Conservation (phyloP, 2,113 vertebrate species). For the Danionella cerebrum region DNA sequence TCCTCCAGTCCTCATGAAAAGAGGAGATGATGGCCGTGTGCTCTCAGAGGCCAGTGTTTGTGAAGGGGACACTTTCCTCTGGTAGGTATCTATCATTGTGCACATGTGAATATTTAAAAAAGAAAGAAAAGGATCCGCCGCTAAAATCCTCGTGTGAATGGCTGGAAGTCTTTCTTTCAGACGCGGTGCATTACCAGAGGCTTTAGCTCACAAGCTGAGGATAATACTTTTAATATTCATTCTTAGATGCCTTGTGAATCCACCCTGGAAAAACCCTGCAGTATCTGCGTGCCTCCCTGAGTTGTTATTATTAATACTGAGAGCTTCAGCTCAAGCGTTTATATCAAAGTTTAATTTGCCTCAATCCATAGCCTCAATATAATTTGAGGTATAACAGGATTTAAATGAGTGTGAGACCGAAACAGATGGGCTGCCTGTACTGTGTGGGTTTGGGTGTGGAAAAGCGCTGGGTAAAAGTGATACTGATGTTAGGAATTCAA, state of each 20-base stretch:
- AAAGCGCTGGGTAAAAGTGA: neutral
- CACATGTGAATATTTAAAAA: neutral
- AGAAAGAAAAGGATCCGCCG: neutral
- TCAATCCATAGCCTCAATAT: constrained; percentile 34
- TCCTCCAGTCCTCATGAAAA: neutral
- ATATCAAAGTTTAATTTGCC: constrained; percentile 44
- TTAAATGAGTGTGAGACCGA: constrained; percentile 28
- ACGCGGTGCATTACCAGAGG: constrained; percentile 9
- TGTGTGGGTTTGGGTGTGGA: too few relatives aligned
- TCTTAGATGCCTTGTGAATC: constrained; percentile 32
- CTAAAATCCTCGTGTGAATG: neutral
- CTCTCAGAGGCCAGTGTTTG: neutral
- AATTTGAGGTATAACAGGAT: constrained; percentile 35
- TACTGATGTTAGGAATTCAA: too few relatives aligned
- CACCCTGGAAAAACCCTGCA: constrained; percentile 22
- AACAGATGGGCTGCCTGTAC: too few relatives aligned
- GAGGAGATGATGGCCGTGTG: neutral
- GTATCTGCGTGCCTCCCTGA: constrained; percentile 27
- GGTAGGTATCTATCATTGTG: neutral
- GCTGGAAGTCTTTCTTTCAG: neutral
- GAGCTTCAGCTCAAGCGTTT: constrained; percentile 46
- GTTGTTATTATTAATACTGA: constrained; percentile 46
- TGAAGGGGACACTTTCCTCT: neutral
- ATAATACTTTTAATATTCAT: constrained; percentile 25
- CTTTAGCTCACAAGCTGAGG: constrained; percentile 5